Conservation (phyloP, 2,888 invertebrate genomes). For the Phragmatobia fuliginosa region DNA sequence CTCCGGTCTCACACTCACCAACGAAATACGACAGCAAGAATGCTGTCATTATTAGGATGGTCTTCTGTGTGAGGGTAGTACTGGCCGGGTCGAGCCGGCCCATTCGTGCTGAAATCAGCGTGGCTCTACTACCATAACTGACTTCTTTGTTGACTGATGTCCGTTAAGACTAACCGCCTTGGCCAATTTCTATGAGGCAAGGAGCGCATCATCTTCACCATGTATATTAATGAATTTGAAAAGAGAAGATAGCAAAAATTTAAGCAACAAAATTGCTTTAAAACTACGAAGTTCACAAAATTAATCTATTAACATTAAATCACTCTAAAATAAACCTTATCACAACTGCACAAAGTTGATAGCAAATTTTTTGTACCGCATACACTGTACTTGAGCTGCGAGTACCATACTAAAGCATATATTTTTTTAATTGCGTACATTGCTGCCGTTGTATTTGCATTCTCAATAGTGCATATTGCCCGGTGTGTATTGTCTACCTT, state of each 20-base stretch:
- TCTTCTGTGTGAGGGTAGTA: too few species aligned
- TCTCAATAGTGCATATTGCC: slow-evolving; percentile 58
- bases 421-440: slow-evolving; percentile 55
- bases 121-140: too few species aligned
- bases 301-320: neutral
- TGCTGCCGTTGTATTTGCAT: slow-evolving; percentile 52
- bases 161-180: too few species aligned
- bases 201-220: too few species aligned
- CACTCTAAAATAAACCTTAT: neutral
- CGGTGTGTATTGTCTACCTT: slow-evolving; percentile 69
- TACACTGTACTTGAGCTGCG: slow-evolving; percentile 30
- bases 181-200: too few species aligned
- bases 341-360: rapidly evolving
- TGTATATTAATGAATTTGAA: too few species aligned
- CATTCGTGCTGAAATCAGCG: too few species aligned
- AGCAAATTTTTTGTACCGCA: neutral
- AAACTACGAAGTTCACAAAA: slow-evolving; percentile 1
- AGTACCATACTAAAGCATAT: slow-evolving; percentile 49
- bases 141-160: too few species aligned
- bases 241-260: neutral
- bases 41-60: too few species aligned
- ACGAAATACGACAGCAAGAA: too few species aligned
- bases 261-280: neutral
- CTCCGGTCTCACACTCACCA: too few species aligned
- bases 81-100: too few species aligned